Base-by-base conservation (phyloP, 1,140 invertebrate genomes). In the Planococcus citri region DNA sequence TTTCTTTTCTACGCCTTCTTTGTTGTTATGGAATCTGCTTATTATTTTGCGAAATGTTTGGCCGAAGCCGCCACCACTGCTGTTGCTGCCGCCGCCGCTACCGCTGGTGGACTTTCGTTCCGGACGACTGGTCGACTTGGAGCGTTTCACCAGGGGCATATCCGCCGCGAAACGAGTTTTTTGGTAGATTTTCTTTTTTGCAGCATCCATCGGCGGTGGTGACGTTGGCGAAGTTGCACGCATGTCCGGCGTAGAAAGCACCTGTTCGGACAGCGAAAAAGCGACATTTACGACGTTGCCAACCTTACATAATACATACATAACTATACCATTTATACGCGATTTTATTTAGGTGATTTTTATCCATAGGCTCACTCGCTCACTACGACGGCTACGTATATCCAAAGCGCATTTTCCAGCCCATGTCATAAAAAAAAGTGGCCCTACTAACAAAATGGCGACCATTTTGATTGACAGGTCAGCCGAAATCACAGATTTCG, bases 1-100 rank as follows among this genome's bases (percentile, higher is more conserved):
- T 57, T 72, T 72, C 69, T 72, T 72, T 21, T 72, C 69, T 22
- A 51, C 58, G 25, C 51, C 17, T n/a, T 22, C 51, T 20, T 22
- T 58, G 51, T 22, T 22, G 87, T 89, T 0, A 88, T 68, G 83
- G 57, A 91, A 85, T 76, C 89, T 89, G 37, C 87, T 87, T 2
- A 91, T 87, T 68, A 91, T 77, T 75, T 88, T 88, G 64, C 88
- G 81, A 73, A 91, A 86, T 0, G 88, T 90, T 58, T 81, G 79
- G 27, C 81, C 81, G 27, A 82, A 78, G 29, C 76, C 76, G n/a
- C n/a, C n/a, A n/a, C 68, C 76, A 78, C 24, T 79, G 80, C 3
- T 77, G 74, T 70, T 78, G 78, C 58, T n/a, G n/a, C n/a, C n/a
- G n/a, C n/a, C n/a, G n/a, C n/a, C n/a, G n/a, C n/a, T n/a, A n/a